phyloP scores from a whole-genome alignment of 2,888 invertebrate genomes.

The Imbricaverruca yamaguchii region DNA sequence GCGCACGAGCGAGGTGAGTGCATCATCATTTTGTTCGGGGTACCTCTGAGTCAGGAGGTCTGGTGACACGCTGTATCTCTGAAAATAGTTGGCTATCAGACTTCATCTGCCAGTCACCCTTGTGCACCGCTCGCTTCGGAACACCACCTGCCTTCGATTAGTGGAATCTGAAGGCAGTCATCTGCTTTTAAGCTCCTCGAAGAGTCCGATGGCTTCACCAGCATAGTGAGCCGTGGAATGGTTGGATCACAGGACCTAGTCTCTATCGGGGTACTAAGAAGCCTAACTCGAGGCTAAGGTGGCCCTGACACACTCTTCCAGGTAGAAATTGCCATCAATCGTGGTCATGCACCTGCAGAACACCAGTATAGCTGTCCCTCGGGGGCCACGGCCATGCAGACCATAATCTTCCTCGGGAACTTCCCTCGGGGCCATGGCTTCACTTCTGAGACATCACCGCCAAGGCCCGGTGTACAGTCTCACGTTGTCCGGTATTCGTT shows the following conservation, averaged over 20 bases:
- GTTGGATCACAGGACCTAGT: not conserved
- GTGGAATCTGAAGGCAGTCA: not conserved
- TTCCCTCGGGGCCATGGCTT: not conserved
- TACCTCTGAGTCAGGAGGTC: not conserved
- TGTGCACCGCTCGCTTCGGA: not conserved
- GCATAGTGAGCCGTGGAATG: not conserved
- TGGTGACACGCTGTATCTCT: not conserved
- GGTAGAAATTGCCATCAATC: not conserved
- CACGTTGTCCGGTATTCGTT: not conserved
- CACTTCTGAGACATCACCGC: not conserved
- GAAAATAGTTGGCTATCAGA: not conserved
- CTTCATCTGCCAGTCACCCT: not conserved
- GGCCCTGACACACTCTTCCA: not conserved
- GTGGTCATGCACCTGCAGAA: not conserved
- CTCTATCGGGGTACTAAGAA: not conserved
- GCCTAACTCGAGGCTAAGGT: not conserved
- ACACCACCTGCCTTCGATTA: not conserved
- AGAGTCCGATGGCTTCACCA: not conserved
- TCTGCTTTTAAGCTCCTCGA: not conserved
- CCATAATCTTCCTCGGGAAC: not conserved
- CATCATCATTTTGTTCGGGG: not conserved
- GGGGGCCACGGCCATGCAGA: not conserved
- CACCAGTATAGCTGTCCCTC: not conserved
- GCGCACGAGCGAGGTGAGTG: not conserved
- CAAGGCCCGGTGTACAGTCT: not conserved